phyloP scores from a whole-genome alignment of 2,797 vertebrate species.

The Calcarius lapponicus region DNA sequence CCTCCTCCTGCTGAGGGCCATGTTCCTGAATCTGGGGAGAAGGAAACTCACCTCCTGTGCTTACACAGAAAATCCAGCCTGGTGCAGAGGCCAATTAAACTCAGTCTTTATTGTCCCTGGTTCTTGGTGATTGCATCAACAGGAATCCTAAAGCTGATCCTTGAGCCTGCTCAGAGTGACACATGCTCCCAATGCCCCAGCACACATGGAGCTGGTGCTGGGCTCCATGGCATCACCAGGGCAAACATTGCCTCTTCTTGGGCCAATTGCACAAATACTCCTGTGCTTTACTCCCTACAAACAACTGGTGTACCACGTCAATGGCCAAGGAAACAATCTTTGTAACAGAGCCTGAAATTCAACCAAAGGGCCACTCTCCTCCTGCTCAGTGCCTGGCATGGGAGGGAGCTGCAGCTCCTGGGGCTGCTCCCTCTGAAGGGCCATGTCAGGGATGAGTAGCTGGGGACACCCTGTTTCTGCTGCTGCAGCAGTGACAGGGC shows the following conservation, averaged over 20 bases:
- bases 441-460: background rate
- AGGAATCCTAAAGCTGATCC: background rate
- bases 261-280: background rate
- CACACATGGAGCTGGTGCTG: accelerated
- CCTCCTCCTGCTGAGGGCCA: accelerated
- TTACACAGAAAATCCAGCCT: background rate
- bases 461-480: background rate
- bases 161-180: background rate
- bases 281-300: background rate
- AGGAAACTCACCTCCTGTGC: background rate
- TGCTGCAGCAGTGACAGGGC: background rate
- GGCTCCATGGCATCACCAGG: background rate
- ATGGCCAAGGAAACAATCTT: background rate
- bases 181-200: accelerated
- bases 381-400: background rate
- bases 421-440: background rate
- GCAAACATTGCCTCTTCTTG: background rate
- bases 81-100: background rate
- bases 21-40: background rate
- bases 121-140: background rate
- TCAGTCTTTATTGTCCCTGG: background rate
- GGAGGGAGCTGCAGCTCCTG: background rate
- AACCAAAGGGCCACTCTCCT: background rate
- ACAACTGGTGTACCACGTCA: background rate
- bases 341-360: background rate